phyloP scores from a whole-genome alignment of 1,140 invertebrate species.

The Maniola jurtina region DNA sequence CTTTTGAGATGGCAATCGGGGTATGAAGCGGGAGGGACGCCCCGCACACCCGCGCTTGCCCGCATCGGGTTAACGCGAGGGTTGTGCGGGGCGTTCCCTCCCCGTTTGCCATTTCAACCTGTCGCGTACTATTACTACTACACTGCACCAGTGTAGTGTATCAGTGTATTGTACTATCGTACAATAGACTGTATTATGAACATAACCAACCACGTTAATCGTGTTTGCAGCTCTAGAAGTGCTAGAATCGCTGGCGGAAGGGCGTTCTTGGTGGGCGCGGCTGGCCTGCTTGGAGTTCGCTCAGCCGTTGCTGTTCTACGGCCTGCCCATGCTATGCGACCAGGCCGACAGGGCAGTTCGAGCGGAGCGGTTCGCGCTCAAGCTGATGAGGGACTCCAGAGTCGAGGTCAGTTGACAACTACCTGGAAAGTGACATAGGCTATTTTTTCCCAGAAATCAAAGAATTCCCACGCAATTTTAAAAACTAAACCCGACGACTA shows the following conservation, averaged over 20 bases:
- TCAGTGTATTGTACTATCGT: no score
- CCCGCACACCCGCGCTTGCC: no score
- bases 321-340: constrained; percentile 86
- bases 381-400: constrained; percentile 83
- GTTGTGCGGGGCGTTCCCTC: no score
- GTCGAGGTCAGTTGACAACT: constrained; percentile 78
- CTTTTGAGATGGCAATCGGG: no score
- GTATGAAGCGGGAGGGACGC: no score
- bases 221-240: constrained; percentile 36
- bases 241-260: constrained; percentile 35
- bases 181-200: no score
- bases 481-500: no score
- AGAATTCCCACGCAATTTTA: neutral
- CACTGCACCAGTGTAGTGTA: no score
- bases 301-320: constrained; percentile 91
- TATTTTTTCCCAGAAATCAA: neutral
- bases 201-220: neutral
- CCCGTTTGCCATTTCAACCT: no score
- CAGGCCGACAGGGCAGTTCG: constrained; percentile 77
- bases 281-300: constrained; percentile 86
- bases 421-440: no score
- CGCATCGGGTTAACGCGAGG: no score
- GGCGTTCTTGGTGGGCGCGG: constrained; percentile 88
- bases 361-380: constrained; percentile 82
- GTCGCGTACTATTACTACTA: no score